A percentile compares a stretch with the other conserved stretches of the same genome.
These are phyloP conservation scores for Cremastinae sp. DNA, from an alignment of 2,888 invertebrate genomes.

Conservation along the genomic window DNA sequence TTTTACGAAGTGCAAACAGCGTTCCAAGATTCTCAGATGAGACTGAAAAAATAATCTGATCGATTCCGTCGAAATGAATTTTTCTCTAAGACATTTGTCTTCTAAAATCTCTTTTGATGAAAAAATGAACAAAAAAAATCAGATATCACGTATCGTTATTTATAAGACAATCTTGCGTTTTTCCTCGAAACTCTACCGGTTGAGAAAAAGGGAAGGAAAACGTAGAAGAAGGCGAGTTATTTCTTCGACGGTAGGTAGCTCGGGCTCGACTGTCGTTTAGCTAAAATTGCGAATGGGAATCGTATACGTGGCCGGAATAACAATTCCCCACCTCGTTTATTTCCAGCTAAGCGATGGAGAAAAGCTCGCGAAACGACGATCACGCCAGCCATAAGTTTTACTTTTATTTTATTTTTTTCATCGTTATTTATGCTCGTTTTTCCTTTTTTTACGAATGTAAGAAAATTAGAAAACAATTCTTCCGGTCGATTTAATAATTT, in stretches of 20 bases:
- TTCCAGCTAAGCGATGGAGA: constrained; percentile 35
- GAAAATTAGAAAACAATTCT: constrained; percentile 1
- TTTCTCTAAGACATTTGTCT: no score
- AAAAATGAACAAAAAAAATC: not conserved
- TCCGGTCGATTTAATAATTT: not conserved
- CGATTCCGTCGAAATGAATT: no score
- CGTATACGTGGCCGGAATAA: constrained; percentile 68
- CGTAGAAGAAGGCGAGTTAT: constrained; percentile 13
- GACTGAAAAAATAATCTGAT: no score
- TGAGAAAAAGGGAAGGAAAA: not conserved
- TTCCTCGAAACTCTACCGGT: constrained; percentile 9
- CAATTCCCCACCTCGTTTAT: constrained; percentile 41
- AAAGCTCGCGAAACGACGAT: constrained; percentile 6
- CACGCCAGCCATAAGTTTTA: constrained; percentile 12
- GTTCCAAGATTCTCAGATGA: no score
- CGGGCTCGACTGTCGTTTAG: constrained; percentile 55
- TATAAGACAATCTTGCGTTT: constrained; percentile 1
- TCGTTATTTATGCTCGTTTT: not conserved
- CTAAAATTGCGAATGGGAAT: constrained; percentile 68
- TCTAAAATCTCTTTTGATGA: not conserved
- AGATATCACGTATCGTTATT: constrained; percentile 7
- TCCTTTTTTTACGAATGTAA: not conserved
- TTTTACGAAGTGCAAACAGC: no score
- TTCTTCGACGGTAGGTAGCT: not conserved
- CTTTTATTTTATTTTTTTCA: constrained; percentile 1